phyloP scores from a whole-genome alignment of 2,888 invertebrate species.

The Lydus trimaculatus region DNA sequence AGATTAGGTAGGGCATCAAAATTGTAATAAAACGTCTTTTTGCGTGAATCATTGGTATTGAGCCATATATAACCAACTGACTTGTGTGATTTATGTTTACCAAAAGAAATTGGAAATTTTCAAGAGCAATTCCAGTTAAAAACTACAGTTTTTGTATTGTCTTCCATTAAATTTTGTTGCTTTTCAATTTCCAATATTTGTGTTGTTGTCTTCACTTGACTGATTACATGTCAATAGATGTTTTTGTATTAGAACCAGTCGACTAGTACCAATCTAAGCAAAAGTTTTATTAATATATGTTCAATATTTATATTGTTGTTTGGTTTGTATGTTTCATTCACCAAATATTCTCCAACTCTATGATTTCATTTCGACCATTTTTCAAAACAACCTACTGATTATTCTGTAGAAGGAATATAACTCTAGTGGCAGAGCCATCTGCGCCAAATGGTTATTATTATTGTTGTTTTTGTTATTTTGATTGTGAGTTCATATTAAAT shows the following conservation, averaged over 20 bases:
- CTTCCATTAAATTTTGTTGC: constrained; percentile 35
- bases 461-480: background rate
- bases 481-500: background rate
- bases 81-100: too few species aligned
- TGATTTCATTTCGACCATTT: background rate
- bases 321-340: constrained; percentile 4
- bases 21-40: too few species aligned
- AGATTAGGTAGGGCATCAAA: too few species aligned
- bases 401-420: background rate
- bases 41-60: too few species aligned
- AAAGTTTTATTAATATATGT: constrained; percentile 37
- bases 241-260: constrained; percentile 34
- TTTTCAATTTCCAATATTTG: constrained; percentile 37
- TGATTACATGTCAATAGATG: constrained; percentile 40
- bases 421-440: background rate
- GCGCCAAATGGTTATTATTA: background rate
- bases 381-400: background rate
- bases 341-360: background rate
- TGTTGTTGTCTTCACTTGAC: constrained; percentile 35
- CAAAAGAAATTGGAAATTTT: background rate
- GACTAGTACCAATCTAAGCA: constrained; percentile 32
- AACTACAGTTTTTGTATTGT: background rate
- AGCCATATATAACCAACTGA: too few species aligned
- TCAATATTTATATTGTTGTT: constrained; percentile 38
- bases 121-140: background rate